Evolutionary conservation across 2,888 invertebrate genomes (phyloP), one percentile per base, ranked within the genome.

Genomic region (Andrena dorsata): DNA sequence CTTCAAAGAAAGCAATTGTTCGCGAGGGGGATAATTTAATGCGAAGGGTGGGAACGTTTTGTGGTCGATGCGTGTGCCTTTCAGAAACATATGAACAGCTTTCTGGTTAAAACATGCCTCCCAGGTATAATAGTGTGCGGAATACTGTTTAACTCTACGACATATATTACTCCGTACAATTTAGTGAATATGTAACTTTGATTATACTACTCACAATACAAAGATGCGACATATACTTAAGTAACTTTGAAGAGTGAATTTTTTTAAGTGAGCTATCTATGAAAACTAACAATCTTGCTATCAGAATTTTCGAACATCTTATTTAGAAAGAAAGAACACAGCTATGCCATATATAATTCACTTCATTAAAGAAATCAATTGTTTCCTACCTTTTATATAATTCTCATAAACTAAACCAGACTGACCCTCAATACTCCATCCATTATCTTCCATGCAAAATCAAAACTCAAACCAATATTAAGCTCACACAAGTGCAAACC

Each of bases 21-120:
- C 26, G 30, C 28, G 20, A 32, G 0, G 28, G 60, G 74, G 41
- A 41, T 77, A 77, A 74, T 66, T 74, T 74, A 30, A 77, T 53
- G 16, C 23, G 60, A 26, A 30, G 66, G 77, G 58, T 51, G 10
- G 65, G 35, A 60, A 26, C 64, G 58, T 32, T 73, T 73, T 65
- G 58, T 35, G 51, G 73, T 51, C 49, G 60, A 77, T 73, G 51
- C 66, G 10, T n/a, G 76, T 23, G 35, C 65, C 51, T 77, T 65
- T 41, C 49, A 60, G 60, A 20, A 49, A 60, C 28, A 23, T 51
- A 30, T 30, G 28, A 51, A 60, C 30, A 20, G 58, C 28, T 35
- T 49, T 65, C 76, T 49, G 73, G 49, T 51, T n/a, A 58, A 28
- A 64, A 73, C 73, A 7, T 60, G 49, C 76, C 73, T 73, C 28